These are phyloP conservation scores for Carcina quercana DNA, from an alignment of 2,888 invertebrate species.

Conservation along the genomic window DNA sequence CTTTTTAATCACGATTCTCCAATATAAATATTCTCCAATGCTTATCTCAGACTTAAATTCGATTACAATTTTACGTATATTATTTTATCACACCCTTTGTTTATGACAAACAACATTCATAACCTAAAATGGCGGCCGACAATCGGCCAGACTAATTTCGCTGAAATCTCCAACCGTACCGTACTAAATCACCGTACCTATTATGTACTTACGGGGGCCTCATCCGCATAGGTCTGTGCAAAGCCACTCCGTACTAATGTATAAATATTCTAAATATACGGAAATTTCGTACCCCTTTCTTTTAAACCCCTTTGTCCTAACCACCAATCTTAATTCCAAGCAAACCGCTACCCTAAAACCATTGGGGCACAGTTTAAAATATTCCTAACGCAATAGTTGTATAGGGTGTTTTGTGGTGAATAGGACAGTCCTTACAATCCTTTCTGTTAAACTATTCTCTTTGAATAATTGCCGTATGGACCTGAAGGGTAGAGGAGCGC, in stretches of 20 bases:
- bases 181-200: conserved; percentile 67
- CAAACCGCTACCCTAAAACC: conserved; percentile 7
- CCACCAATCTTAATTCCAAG: background rate
- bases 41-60: too few relatives aligned
- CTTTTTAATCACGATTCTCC: too few relatives aligned
- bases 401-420: background rate
- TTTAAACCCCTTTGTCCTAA: conserved; percentile 8
- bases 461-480: conserved; percentile 75
- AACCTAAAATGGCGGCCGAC: conserved; percentile 48
- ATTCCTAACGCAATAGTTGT: background rate
- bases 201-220: conserved; percentile 56
- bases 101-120: conserved; percentile 23
- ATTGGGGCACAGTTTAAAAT: conserved; percentile 12
- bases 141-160: conserved; percentile 58
- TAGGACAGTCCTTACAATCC: conserved; percentile 58
- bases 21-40: too few relatives aligned
- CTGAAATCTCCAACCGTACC: conserved; percentile 55
- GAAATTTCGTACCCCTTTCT: conserved; percentile 42
- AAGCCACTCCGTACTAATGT: conserved; percentile 55
- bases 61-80: too few relatives aligned
- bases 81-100: too few relatives aligned
- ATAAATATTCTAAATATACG: conserved; percentile 71
- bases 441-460: conserved; percentile 75
- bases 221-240: conserved; percentile 53
- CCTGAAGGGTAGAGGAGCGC: conserved; percentile 70